Evolutionary conservation across 2,888 invertebrate species (phyloP).

Genomic region (Sphaerophoria rueppellii): DNA sequence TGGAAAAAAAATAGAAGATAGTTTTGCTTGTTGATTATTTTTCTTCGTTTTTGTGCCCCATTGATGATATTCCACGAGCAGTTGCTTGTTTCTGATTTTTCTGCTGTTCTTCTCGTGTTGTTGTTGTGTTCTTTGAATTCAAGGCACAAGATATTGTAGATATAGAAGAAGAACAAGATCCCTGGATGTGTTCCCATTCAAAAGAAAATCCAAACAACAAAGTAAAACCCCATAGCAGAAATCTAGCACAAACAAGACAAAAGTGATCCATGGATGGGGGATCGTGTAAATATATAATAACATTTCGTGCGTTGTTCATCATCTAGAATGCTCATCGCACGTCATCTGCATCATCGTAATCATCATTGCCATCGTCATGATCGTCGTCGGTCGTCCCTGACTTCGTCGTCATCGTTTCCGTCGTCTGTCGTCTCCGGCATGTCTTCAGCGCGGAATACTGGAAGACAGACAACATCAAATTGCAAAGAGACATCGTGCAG

Average conservation of each 20-base stretch:
- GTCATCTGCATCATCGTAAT: slow-evolving; percentile 63
- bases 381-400: slow-evolving; percentile 50
- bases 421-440: slow-evolving; percentile 15
- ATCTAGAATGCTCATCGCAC: slow-evolving; percentile 65
- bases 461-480: slow-evolving; percentile 7
- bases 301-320: slow-evolving; percentile 69
- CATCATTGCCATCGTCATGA: slow-evolving; percentile 1
- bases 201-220: slow-evolving; percentile 33
- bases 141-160: slow-evolving; percentile 34
- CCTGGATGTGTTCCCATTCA: slow-evolving; percentile 22
- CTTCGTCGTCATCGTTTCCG: slow-evolving; percentile 16
- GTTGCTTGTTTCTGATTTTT: slow-evolving; percentile 1
- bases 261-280: slow-evolving; percentile 66
- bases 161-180: slow-evolving; percentile 16
- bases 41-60: slow-evolving; percentile 2
- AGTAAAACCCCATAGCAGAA: slow-evolving; percentile 38
- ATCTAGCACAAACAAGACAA: slow-evolving; percentile 63
- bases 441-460: slow-evolving; percentile 27
- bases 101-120: slow-evolving; percentile 13
- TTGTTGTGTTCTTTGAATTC: slow-evolving; percentile 11
- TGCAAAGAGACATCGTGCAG: slow-evolving; percentile 38
- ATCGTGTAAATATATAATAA: slow-evolving; percentile 59
- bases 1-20: slow-evolving; percentile 50
- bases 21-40: slow-evolving; percentile 27
- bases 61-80: slow-evolving; percentile 41